phyloP scores from a whole-genome alignment of 2,888 invertebrate species.

The Drosophila multiciliata region DNA sequence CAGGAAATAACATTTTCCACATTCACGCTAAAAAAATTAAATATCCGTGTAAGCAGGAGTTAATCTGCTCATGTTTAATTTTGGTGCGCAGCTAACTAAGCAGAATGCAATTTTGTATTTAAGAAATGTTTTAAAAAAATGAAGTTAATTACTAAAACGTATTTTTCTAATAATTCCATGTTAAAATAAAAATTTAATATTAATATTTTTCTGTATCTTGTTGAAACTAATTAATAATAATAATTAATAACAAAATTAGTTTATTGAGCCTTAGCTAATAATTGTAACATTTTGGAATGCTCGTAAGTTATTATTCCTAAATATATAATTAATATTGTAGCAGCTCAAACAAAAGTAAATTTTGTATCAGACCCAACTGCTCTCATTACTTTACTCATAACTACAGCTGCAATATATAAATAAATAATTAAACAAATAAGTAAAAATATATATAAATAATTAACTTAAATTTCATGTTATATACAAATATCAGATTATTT shows the following conservation, averaged over 20 bases:
- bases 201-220: neutral
- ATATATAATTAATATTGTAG: neutral
- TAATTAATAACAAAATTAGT: too few species aligned
- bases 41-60: neutral
- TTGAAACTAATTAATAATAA: neutral
- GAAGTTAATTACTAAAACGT: too few species aligned
- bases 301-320: too few species aligned
- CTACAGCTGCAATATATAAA: too few species aligned
- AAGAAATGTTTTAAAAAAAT: too few species aligned
- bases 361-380: too few species aligned
- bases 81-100: too few species aligned
- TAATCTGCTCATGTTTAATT: neutral
- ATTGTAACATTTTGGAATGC: neutral
- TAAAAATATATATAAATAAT: neutral
- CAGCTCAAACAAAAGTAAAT: neutral
- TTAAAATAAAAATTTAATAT: neutral
- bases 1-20: neutral
- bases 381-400: too few species aligned
- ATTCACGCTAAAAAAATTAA: neutral
- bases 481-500: neutral
- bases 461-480: too few species aligned
- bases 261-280: neutral
- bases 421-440: too few species aligned
- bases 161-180: too few species aligned
- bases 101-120: too few species aligned